Evolutionary conservation across 2,888 invertebrate genomes (phyloP).

Genomic region (Carterocephalus palaemon): DNA sequence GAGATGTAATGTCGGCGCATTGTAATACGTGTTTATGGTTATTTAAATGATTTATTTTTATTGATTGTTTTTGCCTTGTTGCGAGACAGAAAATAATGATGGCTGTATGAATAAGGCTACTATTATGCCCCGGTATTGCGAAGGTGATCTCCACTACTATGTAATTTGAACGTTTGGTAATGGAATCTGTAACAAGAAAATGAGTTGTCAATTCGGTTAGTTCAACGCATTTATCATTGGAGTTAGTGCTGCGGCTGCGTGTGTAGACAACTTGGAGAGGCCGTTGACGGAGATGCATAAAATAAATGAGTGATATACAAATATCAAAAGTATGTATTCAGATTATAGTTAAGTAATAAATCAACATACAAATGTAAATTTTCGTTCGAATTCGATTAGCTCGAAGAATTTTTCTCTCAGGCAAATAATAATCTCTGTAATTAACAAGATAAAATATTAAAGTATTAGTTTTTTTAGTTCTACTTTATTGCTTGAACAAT

Average conservation of each 20-base stretch:
- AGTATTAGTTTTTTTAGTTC: too few relatives aligned
- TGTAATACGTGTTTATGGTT: constrained; percentile 78
- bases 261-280: constrained; percentile 43
- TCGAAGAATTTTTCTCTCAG: too few relatives aligned
- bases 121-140: constrained; percentile 66
- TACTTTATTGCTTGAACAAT: too few relatives aligned
- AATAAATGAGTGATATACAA: constrained; percentile 43
- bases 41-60: constrained; percentile 80
- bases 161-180: constrained; percentile 72
- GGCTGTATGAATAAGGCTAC: constrained; percentile 70
- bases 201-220: constrained; percentile 71
- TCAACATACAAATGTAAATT: too few relatives aligned
- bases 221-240: constrained; percentile 61
- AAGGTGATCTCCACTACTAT: constrained; percentile 64
- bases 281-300: constrained; percentile 35
- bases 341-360: constrained; percentile 35
- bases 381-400: too few relatives aligned
- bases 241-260: constrained; percentile 37
- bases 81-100: constrained; percentile 78
- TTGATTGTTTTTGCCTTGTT: constrained; percentile 79
- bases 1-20: constrained; percentile 76
- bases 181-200: constrained; percentile 72
- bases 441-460: too few relatives aligned
- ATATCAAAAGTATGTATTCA: constrained; percentile 35
- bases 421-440: too few relatives aligned